These are phyloP conservation scores for Zosterops japonicus DNA, from an alignment of 2,113 vertebrate species.

Conservation along the genomic window DNA sequence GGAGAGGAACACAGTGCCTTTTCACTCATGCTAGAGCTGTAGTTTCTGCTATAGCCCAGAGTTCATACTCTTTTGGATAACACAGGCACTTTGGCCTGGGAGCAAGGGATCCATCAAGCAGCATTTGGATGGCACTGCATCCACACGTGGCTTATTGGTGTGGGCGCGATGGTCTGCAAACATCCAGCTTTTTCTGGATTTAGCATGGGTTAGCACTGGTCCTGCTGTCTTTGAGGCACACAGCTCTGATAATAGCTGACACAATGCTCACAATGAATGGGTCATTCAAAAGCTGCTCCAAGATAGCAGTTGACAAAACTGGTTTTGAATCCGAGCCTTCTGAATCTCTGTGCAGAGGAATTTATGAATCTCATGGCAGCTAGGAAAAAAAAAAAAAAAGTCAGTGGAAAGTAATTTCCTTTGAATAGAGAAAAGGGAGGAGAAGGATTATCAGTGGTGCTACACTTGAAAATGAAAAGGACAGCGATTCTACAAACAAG, in stretches of 20 bases:
- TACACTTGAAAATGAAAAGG: background rate
- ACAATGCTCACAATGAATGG: background rate
- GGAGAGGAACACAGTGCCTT: background rate
- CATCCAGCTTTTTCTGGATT: background rate
- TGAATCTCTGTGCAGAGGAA: background rate
- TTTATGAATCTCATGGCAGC: background rate
- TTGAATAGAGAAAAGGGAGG: background rate
- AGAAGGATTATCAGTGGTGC: background rate
- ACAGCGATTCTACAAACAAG: background rate
- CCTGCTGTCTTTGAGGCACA: background rate
- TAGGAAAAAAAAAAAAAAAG: background rate
- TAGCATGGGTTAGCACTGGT: background rate
- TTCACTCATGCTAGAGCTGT: background rate
- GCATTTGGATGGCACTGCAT: background rate
- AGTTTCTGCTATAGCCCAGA: background rate
- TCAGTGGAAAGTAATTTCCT: background rate
- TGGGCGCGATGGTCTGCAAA: background rate
- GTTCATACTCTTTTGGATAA: background rate
- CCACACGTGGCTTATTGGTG: fast-evolving
- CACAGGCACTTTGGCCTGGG: background rate
- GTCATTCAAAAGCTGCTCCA: background rate
- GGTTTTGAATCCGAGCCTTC: background rate
- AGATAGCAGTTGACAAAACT: background rate
- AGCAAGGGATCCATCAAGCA: background rate
- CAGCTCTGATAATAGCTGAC: background rate